Evolutionary conservation across 1,140 invertebrate genomes (phyloP), one percentile per base, ranked within the genome.

Genomic region (Asobara japonica): DNA sequence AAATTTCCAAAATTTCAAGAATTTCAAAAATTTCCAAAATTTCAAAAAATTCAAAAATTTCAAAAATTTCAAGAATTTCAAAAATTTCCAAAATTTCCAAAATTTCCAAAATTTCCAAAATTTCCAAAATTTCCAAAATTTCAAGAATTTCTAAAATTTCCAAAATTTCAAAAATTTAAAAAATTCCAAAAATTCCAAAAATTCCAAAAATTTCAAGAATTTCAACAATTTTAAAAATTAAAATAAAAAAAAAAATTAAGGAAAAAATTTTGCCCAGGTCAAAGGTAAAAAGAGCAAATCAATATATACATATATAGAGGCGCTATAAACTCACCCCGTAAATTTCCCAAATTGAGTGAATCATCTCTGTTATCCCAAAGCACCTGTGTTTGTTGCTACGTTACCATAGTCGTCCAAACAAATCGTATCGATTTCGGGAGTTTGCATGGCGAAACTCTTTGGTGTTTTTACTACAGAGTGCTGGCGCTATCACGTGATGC

Each of bases 341-440:
- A 56, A 56, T 25, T 56, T 27, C 18, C 20, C 11, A 22, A 56
- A 27, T 56, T 25, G 22, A 51, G 16, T 7, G 16, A n/a, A 51
- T 20, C 22, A 36, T 36, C 5, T 10, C 4, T 22, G 25, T 22
- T 1, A 25, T 25, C 22, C 0, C 4, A 18, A 56, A 56, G 2
- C 10, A 27, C 22, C 5, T 56, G 51, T 51, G 16, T 31, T 74
- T 70, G 83, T 84, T 84, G 83, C 83, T 80, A 83, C 51, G 83
- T 30, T 80, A 84, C 82, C 74, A 20, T 73, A 3, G 78, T 78
- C 76, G 76, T 79, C 81, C 79, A 84, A 84, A 84, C 83, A 84
- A 82, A 83, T 79, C 77, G 78, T 84, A 84, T 84, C 81, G 83
- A 84, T 82, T 72, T 72, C 18, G 18, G 4, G 51, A 20, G 20